Evolutionary conservation across 2,113 vertebrate genomes (phyloP).

Genomic region (Silurus glanis): DNA sequence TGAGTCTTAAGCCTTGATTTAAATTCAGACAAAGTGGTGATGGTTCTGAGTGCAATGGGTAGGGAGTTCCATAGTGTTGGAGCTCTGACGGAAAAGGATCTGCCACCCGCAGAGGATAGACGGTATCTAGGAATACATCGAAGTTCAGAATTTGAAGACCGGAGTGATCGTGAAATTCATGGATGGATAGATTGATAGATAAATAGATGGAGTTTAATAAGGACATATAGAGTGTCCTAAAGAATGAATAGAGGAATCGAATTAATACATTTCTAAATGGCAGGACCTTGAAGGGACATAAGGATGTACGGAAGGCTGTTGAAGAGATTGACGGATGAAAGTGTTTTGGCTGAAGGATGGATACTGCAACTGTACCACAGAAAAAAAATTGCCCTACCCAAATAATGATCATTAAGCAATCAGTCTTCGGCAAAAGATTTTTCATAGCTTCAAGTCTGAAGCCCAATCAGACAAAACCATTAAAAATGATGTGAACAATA

Average conservation of each 20-base stretch:
- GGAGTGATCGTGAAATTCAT: no score
- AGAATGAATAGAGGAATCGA: not conserved
- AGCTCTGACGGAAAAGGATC: no score
- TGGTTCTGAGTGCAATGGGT: no score
- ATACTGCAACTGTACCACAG: not conserved
- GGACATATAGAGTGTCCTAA: no score
- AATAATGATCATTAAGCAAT: not conserved
- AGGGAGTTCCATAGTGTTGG: no score
- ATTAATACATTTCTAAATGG: no score
- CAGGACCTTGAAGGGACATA: not conserved
- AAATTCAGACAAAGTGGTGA: no score
- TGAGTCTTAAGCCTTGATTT: no score
- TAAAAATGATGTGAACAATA: not conserved
- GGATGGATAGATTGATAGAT: not conserved
- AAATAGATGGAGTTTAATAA: not conserved
- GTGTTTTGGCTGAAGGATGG: not conserved
- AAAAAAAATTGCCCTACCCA: not conserved
- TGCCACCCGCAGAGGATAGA: no score
- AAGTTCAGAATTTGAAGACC: no score
- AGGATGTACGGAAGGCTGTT: not conserved
- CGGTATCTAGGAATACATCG: no score
- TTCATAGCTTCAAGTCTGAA: not conserved
- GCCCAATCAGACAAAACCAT: not conserved
- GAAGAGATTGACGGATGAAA: not conserved
- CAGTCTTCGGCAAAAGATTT: not conserved